Percentiles rank a stretch among this genome's conserved stretches.
Evolutionary conservation across 2,888 invertebrate genomes (phyloP).

Genomic region (Amphipyra berbera): DNA sequence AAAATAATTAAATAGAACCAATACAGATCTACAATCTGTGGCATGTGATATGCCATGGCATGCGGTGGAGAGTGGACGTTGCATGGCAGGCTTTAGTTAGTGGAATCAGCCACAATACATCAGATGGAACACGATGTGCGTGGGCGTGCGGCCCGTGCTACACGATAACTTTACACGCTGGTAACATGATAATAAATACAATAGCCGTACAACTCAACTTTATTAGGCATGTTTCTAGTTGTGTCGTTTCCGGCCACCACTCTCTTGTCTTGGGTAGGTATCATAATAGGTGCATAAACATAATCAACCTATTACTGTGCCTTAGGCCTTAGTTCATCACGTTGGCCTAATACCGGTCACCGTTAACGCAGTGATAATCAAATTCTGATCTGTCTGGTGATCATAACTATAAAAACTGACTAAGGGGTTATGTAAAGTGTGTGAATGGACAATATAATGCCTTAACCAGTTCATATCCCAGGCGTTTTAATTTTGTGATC

Average conservation of each 20-base stretch:
- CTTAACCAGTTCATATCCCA: too few relatives aligned
- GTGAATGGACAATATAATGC: too few relatives aligned
- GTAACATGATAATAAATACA: constrained; percentile 17
- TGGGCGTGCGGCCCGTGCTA: constrained; percentile 24
- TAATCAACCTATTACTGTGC: too few relatives aligned
- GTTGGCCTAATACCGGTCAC: too few relatives aligned
- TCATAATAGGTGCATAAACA: too few relatives aligned
- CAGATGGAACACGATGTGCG: constrained; percentile 32
- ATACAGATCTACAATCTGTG: neutral
- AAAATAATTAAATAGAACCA: neutral
- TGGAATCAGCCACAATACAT: constrained; percentile 33
- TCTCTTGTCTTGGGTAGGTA: too few relatives aligned
- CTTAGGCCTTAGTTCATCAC: too few relatives aligned
- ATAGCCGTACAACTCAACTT: neutral
- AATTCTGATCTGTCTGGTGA: too few relatives aligned
- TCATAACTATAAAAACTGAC: too few relatives aligned
- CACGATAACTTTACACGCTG: constrained; percentile 32
- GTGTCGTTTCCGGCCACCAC: neutral
- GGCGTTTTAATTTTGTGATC: too few relatives aligned
- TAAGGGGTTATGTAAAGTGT: too few relatives aligned
- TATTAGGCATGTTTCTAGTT: constrained; percentile 1
- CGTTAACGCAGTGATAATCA: too few relatives aligned
- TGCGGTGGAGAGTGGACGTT: neutral
- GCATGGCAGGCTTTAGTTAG: constrained; percentile 1
- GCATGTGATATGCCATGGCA: constrained; percentile 10